Base-by-base conservation (phyloP, 1,140 invertebrate species). In the Brachionus paranguensis region DNA sequence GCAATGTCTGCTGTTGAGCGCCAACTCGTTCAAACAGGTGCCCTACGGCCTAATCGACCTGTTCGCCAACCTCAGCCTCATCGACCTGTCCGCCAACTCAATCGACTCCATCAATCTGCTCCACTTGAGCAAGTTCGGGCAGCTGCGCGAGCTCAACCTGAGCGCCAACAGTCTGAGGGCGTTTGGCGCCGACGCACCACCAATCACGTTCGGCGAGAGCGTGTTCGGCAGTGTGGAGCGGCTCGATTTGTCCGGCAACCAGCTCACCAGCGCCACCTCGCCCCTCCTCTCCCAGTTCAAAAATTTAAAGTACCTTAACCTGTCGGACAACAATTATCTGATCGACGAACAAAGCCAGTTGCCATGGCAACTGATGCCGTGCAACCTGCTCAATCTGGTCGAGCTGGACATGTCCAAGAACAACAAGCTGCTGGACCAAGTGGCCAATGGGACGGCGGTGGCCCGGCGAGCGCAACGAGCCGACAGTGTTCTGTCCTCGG, bases 391-490 rank as follows among this genome's bases (percentile, higher is more conserved):
- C 10, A 68, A 27, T 27, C 20, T 81, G 14, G 27, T 41, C n/a
- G 78, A 81, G 20, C 33, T 81, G 53, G 64, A 81, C 41, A 24
- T 81, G 78, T 60, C 78, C n/a, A 81, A 64, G 27, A 81, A 81
- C 24, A 81, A 81, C 33, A 81, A 81, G 37, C 2, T 43, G 12
- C 12, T 60, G 11, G 78, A 68, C 37, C 78, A 45, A 17, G 47
- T 76, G 24, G 78, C 43, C 2, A n/a, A 45, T 7, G 17, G 10
- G 1, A 3, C 29, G 12, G 37, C 11, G 24, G 45, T 33, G 11
- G 41, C 12, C 3, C 2, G 41, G 33, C 50, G 17, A 1, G 2
- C 10, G 0, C 27, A 10, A 7, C 47, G 72, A 33, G 24, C 72
- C n/a, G 72, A 76, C 6, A 76, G 72, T n/a, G 72, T 76, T 1